Evolutionary conservation across 1,140 invertebrate species (phyloP).

Genomic region (Streblospio benedicti): DNA sequence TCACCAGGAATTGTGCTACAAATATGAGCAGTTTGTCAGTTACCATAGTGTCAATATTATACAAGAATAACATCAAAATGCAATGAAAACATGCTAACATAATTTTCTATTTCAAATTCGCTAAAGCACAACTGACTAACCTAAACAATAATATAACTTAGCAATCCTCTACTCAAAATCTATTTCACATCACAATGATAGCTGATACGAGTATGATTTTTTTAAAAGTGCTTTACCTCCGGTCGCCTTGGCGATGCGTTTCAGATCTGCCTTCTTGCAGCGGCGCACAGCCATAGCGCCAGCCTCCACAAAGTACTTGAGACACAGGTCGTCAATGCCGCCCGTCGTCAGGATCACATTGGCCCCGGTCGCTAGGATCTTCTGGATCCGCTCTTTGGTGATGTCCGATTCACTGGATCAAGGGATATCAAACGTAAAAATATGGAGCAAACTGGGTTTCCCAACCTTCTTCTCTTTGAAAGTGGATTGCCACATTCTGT

Average conservation of each 20-base stretch:
- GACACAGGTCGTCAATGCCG: slow-evolving; percentile 96
- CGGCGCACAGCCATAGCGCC: slow-evolving; percentile 94
- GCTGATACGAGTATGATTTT: no score
- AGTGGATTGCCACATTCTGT: no score
- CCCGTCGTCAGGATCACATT: slow-evolving; percentile 93
- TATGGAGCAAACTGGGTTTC: no score
- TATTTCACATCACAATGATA: no score
- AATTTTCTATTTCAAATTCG: neutral
- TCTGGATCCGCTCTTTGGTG: slow-evolving; percentile 93
- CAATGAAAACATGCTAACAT: neutral
- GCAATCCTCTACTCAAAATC: no score
- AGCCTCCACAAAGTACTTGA: slow-evolving; percentile 97
- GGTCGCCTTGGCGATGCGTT: slow-evolving; percentile 97
- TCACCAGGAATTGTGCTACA: slow-evolving; percentile 75
- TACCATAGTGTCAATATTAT: no score
- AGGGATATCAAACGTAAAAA: no score
- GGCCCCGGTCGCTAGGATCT: slow-evolving; percentile 85
- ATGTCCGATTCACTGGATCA: slow-evolving; percentile 86
- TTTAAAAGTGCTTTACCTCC: no score
- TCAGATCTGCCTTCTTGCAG: slow-evolving; percentile 89
- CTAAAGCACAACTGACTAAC: neutral
- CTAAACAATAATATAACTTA: no score
- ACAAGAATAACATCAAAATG: neutral
- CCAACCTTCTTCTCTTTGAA: no score
- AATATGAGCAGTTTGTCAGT: no score